Base-by-base conservation (phyloP, 2,888 invertebrate genomes). In the Drosophila macrospina region DNA sequence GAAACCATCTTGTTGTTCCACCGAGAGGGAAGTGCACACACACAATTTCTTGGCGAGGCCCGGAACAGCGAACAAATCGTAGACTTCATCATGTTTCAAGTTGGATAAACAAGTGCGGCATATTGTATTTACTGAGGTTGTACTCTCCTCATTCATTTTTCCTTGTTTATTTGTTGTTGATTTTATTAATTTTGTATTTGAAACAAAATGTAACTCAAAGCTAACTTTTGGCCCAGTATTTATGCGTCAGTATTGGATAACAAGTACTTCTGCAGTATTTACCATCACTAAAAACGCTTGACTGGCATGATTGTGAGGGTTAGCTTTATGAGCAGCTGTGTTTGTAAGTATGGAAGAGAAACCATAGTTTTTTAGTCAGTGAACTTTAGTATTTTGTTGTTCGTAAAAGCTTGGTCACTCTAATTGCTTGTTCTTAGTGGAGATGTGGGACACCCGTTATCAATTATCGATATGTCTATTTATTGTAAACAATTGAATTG, bases 101-200 rank as follows among this genome's bases (percentile, higher is more conserved):
- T 73, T 69, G 47, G 85, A 72, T 42, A 91, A 61, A 34, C 91
- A 91, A 6, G 90, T 91, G 36, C 91, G 91, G 56, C 91, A 91
- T 56, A 90, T 73, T 42, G 86, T 69, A 37, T 90, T 60, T 10
- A 88, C 77, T 56, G 75, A 75, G 52, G 54, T 63, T 28, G 54
- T 61, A 41, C 45, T 63, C 11, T 59, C 37, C 36, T 64, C 64
- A 10, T 75, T 65, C 79, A 89, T 80, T 48, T 64, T 61, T 26
- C 30, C 20, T 20, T 20, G 20, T 2, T 20, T 20, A 20, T 20
- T 20, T 7, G 6, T 28, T 16, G n/a, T 16, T 5, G 1, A 1
- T 5, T 11, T 41, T 24, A 20, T 11, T 41, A 4, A 0, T 20
- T 20, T 20, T 2, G 11, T 30, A 16, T 47, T 48, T 42, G 5